Evolutionary conservation across 2,888 invertebrate species (phyloP).

Genomic region (Agonopterix subpropinquella): DNA sequence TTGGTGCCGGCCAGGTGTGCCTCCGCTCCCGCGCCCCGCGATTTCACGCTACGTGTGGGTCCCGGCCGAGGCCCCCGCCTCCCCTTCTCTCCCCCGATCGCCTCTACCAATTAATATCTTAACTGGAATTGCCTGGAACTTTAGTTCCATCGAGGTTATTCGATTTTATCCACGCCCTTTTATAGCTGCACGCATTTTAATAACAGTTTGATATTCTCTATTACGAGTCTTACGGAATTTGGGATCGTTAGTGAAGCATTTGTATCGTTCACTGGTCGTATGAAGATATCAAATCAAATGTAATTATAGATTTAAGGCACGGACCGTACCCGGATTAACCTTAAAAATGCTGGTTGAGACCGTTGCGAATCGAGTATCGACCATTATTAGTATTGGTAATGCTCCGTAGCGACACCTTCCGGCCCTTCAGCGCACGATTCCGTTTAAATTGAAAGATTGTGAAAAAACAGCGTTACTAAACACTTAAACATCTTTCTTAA

Average conservation of each 20-base stretch:
- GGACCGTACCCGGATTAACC: conserved; percentile 23
- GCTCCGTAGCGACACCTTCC: conserved; percentile 71
- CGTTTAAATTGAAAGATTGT: conserved; percentile 70
- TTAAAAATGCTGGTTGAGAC: conserved; percentile 24
- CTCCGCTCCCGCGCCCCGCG: conserved; percentile 59
- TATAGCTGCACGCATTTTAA: conserved; percentile 48
- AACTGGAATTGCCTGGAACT: conserved; percentile 54
- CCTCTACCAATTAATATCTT: conserved; percentile 64
- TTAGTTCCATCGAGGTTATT: conserved; percentile 35
- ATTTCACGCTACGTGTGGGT: conserved; percentile 74
- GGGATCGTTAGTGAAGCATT: neutral
- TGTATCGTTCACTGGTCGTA: conserved; percentile 10
- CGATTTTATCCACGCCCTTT: conserved; percentile 41
- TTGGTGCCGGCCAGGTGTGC: conserved; percentile 57
- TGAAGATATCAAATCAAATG: conserved; percentile 26
- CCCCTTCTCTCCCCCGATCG: conserved; percentile 23
- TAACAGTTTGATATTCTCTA: conserved; percentile 36
- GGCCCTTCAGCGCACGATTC: conserved; percentile 66
- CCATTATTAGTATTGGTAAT: conserved; percentile 60
- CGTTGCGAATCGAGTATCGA: conserved; percentile 34
- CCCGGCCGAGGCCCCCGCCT: conserved; percentile 26
- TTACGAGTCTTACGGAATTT: conserved; percentile 21
- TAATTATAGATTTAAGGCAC: conserved; percentile 19
- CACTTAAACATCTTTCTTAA: conserved; percentile 75
- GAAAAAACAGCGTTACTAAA: conserved; percentile 74